Conservation (phyloP, 2,888 invertebrate genomes). For the Athalia rosae region DNA sequence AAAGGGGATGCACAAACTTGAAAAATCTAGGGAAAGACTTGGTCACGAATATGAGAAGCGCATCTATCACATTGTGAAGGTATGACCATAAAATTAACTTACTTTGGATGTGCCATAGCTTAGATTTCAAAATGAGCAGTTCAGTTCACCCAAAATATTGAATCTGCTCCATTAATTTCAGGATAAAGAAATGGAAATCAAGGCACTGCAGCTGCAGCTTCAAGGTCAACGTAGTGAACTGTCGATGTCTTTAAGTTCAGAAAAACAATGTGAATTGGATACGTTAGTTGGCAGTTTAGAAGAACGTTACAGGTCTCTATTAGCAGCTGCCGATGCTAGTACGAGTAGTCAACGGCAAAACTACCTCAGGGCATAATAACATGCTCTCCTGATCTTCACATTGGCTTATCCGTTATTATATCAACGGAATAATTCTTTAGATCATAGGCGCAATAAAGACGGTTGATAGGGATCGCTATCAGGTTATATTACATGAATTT, state of each 20-base stretch:
- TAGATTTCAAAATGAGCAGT: conserved; percentile 18
- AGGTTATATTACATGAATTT: conserved; percentile 7
- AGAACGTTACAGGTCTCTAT: conserved; percentile 59
- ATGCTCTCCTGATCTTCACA: background rate
- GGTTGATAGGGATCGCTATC: conserved; percentile 10
- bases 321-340: conserved; percentile 57
- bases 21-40: conserved; percentile 61
- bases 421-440: too few species aligned
- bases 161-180: conserved; percentile 46
- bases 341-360: conserved; percentile 58
- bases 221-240: conserved; percentile 61
- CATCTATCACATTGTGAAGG: conserved; percentile 61
- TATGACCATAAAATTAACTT: conserved; percentile 41
- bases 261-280: conserved; percentile 61
- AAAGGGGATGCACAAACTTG: conserved; percentile 58
- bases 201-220: conserved; percentile 59
- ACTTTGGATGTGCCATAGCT: background rate
- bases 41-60: conserved; percentile 62
- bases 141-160: background rate
- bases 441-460: conserved; percentile 3
- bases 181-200: conserved; percentile 64
- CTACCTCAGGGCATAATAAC: conserved; percentile 57
- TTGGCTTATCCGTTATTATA: background rate
- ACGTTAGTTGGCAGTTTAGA: conserved; percentile 58
- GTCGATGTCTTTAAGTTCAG: conserved; percentile 57